Conservation (phyloP, 2,888 invertebrate genomes). For the Hydrotaea cyrtoneurina region DNA sequence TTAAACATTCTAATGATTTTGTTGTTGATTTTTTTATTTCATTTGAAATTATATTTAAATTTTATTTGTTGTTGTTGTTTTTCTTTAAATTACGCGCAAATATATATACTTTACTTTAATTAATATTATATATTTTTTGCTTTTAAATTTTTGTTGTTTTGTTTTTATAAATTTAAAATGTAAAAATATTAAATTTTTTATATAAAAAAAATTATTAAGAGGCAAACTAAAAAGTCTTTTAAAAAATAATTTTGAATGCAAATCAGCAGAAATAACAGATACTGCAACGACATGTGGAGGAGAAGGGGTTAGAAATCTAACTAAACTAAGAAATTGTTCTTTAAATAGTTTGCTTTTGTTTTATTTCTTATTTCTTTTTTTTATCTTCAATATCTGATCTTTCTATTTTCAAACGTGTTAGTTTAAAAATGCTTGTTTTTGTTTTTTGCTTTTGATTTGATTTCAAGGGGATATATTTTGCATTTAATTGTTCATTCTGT, state of each 20-base stretch:
- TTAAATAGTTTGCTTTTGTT: conserved; percentile 20
- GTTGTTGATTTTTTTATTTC: conserved; percentile 63
- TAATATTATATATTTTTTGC: conserved; percentile 63
- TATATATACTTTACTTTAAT: conserved; percentile 61
- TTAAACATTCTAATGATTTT: conserved; percentile 6
- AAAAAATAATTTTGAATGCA: conserved; percentile 57
- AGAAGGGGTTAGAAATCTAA: conserved; percentile 18
- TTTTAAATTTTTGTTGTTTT: conserved; percentile 59
- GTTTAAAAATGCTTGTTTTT: conserved; percentile 10
- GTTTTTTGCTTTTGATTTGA: conserved; percentile 26
- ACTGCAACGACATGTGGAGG: background rate
- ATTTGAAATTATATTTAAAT: conserved; percentile 68
- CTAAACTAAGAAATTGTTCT: conserved; percentile 33
- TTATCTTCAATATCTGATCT: background rate
- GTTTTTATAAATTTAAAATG: conserved; percentile 64
- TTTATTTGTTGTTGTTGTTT: conserved; percentile 64
- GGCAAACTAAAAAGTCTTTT: conserved; percentile 60
- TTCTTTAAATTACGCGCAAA: conserved; percentile 69
- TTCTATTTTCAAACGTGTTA: conserved; percentile 1
- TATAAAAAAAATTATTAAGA: conserved; percentile 65
- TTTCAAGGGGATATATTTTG: conserved; percentile 22
- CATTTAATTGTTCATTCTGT: background rate
- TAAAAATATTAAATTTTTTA: conserved; percentile 66
- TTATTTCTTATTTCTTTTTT: background rate
- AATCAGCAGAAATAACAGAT: conserved; percentile 46